Base-by-base conservation (phyloP, 1,140 invertebrate genomes). In the Drosophila sucinea region DNA sequence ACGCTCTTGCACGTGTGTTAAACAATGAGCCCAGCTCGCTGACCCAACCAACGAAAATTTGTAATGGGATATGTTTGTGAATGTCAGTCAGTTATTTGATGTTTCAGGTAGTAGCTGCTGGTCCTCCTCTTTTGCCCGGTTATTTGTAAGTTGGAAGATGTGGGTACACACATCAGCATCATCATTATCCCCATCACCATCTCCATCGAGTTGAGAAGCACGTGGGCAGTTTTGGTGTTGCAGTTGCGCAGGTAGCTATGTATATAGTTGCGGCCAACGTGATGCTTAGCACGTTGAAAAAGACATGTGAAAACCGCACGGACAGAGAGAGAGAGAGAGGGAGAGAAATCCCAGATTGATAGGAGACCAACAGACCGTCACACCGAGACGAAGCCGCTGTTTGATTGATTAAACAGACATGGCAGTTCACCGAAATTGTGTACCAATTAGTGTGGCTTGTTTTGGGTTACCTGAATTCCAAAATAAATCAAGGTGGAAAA, bases 391-490 rank as follows among this genome's bases (percentile, higher is more conserved):
- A 61, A 62, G 65, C 63, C 67, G 71, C 62, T 67, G 38, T 76
- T 79, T 85, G 82, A 85, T 86, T 86, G 82, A 85, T 85, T 86
- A 73, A 85, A 73, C 51, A 81, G 64, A 67, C 74, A 64, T 67
- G 78, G 62, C 73, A 74, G 70, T 68, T 47, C 47, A 33, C 4
- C 25, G 27, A 30, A 29, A 30, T 44, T 30, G 56, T 60, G 27
- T 17, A 32, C 56, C 58, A 72, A 80, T 80, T 68, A 77, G 73
- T 67, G 29, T 38, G 51, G 71, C 63, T 67, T 67, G 78, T 79
- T 63, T 62, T 68, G 67, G n/a, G 25, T 32, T 51, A 60, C 56
- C 6, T 33, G 38, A 25, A 73, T 47, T 4, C 23, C 25, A 56
- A 60, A 40, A 8, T 41, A 56, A 35, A 54, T 41, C 56, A 71